Conservation (phyloP, 2,888 invertebrate species). For the Alitta virens region DNA sequence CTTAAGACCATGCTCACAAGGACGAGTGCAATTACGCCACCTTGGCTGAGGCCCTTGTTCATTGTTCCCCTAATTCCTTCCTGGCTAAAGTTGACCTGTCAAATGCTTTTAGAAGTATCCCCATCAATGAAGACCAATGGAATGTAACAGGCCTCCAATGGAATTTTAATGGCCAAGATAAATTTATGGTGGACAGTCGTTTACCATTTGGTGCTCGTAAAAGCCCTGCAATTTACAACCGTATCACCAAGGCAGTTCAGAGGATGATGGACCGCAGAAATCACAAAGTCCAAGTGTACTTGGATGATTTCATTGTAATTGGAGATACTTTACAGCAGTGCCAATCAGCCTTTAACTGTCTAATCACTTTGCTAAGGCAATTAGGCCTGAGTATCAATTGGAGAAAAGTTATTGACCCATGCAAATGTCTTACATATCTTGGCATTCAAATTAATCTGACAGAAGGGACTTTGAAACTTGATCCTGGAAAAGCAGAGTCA, state of each 20-base stretch:
- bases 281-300: not conserved
- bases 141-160: not conserved
- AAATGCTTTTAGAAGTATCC: not conserved
- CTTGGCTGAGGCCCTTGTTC: too few relatives aligned
- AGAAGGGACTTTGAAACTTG: not conserved
- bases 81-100: not conserved
- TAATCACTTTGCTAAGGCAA: not conserved
- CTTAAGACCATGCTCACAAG: too few relatives aligned
- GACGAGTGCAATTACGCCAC: too few relatives aligned
- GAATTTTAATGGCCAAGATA: not conserved
- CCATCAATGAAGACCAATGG: not conserved
- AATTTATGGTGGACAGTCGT: not conserved
- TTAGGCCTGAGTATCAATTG: not conserved
- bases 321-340: not conserved
- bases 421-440: not conserved
- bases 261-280: not conserved
- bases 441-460: not conserved
- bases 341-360: not conserved
- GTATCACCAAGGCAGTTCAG: not conserved
- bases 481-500: not conserved
- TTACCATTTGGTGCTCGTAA: not conserved
- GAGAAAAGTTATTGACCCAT: not conserved
- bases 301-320: not conserved
- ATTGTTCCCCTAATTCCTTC: not conserved
- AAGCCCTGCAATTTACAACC: not conserved